Conservation (phyloP, 2,113 vertebrate species). For the Crotalus horridus region DNA sequence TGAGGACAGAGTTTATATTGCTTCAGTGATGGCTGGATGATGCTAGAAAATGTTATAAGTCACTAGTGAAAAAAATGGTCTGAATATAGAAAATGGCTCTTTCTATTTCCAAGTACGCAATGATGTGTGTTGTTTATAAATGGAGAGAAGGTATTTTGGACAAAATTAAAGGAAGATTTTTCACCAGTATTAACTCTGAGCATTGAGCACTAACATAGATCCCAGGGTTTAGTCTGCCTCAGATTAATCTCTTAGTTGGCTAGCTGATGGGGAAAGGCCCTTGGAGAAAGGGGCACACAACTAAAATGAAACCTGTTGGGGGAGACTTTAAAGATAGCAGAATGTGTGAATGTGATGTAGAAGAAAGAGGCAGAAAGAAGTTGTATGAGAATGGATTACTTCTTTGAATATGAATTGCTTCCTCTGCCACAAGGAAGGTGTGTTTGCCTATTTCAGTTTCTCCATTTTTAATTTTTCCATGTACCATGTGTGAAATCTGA, state of each 20-base stretch:
- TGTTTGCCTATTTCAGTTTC: background rate
- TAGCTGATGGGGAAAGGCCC: background rate
- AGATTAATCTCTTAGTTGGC: background rate
- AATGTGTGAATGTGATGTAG: background rate
- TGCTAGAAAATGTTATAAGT: background rate
- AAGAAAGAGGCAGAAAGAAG: background rate
- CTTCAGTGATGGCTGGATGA: background rate
- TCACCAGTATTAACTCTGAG: background rate
- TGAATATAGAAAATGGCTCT: background rate
- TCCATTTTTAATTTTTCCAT: background rate
- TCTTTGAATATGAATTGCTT: conserved; percentile 39
- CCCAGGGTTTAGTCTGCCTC: background rate
- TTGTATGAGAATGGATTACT: background rate
- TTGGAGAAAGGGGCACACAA: rapidly evolving
- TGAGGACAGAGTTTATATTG: background rate
- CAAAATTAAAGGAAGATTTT: background rate
- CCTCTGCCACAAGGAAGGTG: background rate
- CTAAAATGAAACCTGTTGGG: background rate
- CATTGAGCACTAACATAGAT: too few species aligned
- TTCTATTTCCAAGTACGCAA: background rate
- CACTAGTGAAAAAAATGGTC: background rate
- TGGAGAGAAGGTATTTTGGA: background rate
- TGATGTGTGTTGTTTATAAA: background rate
- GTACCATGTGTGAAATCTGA: background rate
- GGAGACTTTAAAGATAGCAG: background rate